Evolutionary conservation across 2,888 invertebrate genomes (phyloP).

Genomic region (Crepidodera aurea): DNA sequence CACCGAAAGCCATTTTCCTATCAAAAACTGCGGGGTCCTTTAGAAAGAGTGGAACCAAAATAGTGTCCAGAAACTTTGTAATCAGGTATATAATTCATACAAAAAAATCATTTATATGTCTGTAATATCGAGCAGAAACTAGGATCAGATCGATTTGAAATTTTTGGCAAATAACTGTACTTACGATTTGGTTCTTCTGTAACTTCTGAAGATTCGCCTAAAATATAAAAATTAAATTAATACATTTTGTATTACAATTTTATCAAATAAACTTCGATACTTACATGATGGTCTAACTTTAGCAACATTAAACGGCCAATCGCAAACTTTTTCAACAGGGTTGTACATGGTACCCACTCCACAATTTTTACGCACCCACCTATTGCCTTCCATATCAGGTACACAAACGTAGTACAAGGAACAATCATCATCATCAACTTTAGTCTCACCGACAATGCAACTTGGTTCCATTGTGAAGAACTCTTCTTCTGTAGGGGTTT

Average conservation of each 20-base stretch:
- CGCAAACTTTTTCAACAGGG: constrained; percentile 66
- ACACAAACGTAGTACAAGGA: constrained; percentile 75
- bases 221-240: too few species aligned
- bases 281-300: constrained; percentile 69
- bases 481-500: not conserved
- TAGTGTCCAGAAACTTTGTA: too few species aligned
- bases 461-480: not conserved
- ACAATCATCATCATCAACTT: constrained; percentile 73
- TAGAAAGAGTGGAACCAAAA: too few species aligned
- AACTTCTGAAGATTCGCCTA: constrained; percentile 1
- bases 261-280: not conserved
- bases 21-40: too few species aligned
- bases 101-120: too few species aligned
- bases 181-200: constrained; percentile 5
- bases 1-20: too few species aligned
- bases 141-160: too few species aligned
- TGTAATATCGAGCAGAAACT: too few species aligned
- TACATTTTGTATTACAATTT: too few species aligned
- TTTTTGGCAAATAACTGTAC: too few species aligned
- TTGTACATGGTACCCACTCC: constrained; percentile 73
- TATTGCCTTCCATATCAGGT: constrained; percentile 56
- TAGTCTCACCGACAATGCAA: constrained; percentile 63
- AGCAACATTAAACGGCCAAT: constrained; percentile 63
- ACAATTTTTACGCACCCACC: constrained; percentile 71
- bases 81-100: too few species aligned